Conservation (phyloP, 2,113 vertebrate genomes). For the Conger conger region DNA sequence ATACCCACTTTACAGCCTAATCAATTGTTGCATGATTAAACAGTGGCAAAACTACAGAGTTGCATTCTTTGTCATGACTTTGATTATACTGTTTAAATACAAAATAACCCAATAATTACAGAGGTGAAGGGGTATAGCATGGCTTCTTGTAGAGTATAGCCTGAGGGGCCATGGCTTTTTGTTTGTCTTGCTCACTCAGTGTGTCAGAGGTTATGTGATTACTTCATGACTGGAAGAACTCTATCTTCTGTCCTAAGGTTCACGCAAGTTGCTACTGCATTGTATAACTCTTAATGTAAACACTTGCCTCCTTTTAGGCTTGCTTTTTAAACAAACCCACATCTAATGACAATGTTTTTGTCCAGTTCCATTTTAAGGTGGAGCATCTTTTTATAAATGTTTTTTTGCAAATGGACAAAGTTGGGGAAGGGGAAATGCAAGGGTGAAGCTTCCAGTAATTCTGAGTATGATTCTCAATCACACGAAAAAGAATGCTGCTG, state of each 20-base stretch:
- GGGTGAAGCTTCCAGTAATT: not conserved
- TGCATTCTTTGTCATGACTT: not conserved
- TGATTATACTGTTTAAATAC: not conserved
- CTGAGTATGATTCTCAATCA: not conserved
- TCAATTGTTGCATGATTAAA: not conserved
- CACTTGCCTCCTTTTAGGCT: not conserved
- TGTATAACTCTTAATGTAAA: not conserved
- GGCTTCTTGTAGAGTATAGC: not conserved
- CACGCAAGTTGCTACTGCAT: not conserved
- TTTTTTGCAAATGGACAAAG: not conserved
- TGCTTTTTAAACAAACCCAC: not conserved
- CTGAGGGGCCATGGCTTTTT: not conserved
- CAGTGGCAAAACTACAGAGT: not conserved
- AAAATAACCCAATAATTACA: not conserved
- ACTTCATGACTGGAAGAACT: not conserved
- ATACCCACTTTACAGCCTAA: not conserved
- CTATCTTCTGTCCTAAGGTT: not conserved
- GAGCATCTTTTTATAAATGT: not conserved
- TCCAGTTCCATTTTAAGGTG: not conserved
- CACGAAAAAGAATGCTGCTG: not conserved
- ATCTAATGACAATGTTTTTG: not conserved
- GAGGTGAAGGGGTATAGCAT: not conserved
- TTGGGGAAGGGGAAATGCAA: not conserved
- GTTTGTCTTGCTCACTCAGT: not conserved
- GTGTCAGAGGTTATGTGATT: slow-evolving; percentile 9